Conservation (phyloP, 2,797 vertebrate species). For the Helostoma temminkii region DNA sequence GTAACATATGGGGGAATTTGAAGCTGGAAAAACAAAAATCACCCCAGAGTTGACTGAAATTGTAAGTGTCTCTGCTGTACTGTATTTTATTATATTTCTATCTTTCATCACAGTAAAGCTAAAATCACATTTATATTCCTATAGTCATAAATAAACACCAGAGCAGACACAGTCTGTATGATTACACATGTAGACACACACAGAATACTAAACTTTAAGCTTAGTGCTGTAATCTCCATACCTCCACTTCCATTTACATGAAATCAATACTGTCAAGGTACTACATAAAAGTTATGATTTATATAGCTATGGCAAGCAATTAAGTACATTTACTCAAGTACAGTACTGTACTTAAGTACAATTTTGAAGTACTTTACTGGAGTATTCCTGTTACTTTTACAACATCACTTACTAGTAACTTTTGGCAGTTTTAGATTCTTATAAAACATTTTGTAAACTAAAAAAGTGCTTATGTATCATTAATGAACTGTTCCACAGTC, state of each 20-base stretch:
- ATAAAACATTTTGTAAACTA: too few relatives aligned
- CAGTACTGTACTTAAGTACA: too few relatives aligned
- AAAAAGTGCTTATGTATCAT: too few relatives aligned
- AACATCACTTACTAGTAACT: too few relatives aligned
- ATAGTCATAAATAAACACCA: slow-evolving; percentile 22
- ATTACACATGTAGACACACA: slow-evolving; percentile 3
- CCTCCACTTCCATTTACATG: slow-evolving; percentile 17
- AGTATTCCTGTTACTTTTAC: too few relatives aligned
- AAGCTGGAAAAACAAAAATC: not conserved
- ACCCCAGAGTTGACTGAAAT: not conserved
- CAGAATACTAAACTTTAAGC: not conserved
- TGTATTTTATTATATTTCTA: not conserved
- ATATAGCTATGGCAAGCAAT: too few relatives aligned
- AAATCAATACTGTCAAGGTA: slow-evolving; percentile 33
- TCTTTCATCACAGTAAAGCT: slow-evolving; percentile 15
- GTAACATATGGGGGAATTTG: not conserved
- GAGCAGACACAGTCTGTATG: slow-evolving; percentile 14
- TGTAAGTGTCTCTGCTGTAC: not conserved
- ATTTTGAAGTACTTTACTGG: too few relatives aligned
- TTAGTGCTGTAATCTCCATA: slow-evolving; percentile 31
- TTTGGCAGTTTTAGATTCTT: too few relatives aligned
- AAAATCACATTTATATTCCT: slow-evolving; percentile 4
- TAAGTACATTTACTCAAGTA: too few relatives aligned
- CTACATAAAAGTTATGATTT: slow-evolving; percentile 30
- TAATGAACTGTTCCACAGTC: too few relatives aligned